Base-by-base conservation (phyloP, 2,888 invertebrate genomes). In the Hoplodrina ambigua region DNA sequence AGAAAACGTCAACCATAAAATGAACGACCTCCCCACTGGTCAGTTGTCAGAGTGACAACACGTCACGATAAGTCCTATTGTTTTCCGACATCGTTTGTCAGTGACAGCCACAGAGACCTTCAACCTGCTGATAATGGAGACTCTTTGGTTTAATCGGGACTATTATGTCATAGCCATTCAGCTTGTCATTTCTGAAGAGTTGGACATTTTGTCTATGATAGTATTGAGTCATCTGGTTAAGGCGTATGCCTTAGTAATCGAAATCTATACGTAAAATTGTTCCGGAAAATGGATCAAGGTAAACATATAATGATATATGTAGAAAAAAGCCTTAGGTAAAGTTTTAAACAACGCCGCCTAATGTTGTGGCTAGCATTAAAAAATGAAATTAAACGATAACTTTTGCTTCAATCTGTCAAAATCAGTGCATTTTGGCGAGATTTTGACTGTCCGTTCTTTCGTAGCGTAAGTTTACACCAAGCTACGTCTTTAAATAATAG, bases 1-100 rank as follows among this genome's bases (percentile, higher is more conserved):
- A 30, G 58, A 62, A 44, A 41, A 54, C 7, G 49, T 55, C 71
- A 71, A 4, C 10, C n/a, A 50, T 25, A 52, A 61, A 78, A 77
- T 69, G 62, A 81, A 73, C 73, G 72, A 66, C 50, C 44, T 53
- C 52, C 50, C 56, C 19, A 64, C 44, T 37, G 67, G 67, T 78
- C 82, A 82, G 67, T 60, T 33, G 49, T 41, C 44, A 13, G 15
- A 7, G 41, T 50, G 72, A 52, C 81, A 49, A 15, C 37, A 19
- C 55, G 62, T 59, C 56, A 58, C 68, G 70, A 71, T 74, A 54
- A 74, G 30, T 61, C 63, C 69, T 69, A 69, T 81, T 79, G 80
- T 82, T 68, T 69, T 69, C 75, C 44, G 41, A 52, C 44, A 72
- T 81, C 82, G 60, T 81, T 81, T 75, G 44, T 79, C 75, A 82